Percentiles rank a stretch among this genome's conserved stretches.
Evolutionary conservation across 1,140 invertebrate genomes (phyloP).

Genomic region (Aphidius ervi): DNA sequence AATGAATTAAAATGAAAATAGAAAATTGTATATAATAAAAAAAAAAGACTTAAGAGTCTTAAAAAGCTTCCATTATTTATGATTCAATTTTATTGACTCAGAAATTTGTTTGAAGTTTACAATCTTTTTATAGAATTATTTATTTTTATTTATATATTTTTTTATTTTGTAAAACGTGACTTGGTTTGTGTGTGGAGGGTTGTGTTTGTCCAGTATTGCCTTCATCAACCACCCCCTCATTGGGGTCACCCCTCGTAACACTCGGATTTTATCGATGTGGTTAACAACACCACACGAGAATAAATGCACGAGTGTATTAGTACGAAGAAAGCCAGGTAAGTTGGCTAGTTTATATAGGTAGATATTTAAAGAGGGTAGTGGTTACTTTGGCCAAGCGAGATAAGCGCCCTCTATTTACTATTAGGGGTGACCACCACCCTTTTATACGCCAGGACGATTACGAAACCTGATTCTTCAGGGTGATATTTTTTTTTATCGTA

Average conservation of each 20-base stretch:
- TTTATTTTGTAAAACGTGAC: not conserved
- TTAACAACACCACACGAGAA: not conserved
- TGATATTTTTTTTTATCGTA: conserved; percentile 19
- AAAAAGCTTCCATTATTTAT: not conserved
- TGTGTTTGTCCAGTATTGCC: conserved; percentile 1
- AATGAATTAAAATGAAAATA: too few relatives aligned
- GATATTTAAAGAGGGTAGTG: not conserved
- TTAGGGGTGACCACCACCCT: not conserved
- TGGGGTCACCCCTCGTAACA: not conserved
- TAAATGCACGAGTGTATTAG: not conserved
- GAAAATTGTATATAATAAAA: too few relatives aligned
- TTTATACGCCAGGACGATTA: conserved; percentile 17
- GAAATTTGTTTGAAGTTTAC: not conserved
- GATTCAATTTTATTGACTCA: conserved; percentile 5
- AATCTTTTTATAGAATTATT: not conserved
- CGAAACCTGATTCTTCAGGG: conserved; percentile 14
- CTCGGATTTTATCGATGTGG: conserved; percentile 19
- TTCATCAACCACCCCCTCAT: not conserved
- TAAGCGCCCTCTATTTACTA: conserved; percentile 16
- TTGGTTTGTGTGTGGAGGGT: not conserved
- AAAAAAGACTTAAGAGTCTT: not conserved
- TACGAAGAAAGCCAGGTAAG: conserved; percentile 1
- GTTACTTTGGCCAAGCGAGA: conserved; percentile 18
- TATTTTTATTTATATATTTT: not conserved
- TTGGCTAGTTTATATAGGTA: not conserved